Conservation (phyloP, 2,113 vertebrate genomes). For the Gobiocypris rarus region DNA sequence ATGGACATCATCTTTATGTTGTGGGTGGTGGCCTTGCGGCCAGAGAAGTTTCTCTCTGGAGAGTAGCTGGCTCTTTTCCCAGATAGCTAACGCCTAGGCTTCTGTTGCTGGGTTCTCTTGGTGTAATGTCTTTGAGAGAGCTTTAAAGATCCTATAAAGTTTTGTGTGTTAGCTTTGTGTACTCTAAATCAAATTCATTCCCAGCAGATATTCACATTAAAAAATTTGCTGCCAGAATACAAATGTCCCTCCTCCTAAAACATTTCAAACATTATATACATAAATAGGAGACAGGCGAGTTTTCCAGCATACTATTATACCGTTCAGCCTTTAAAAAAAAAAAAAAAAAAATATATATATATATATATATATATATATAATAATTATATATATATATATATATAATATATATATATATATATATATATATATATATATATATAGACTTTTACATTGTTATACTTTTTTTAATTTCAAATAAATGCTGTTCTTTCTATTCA, state of each 20-base stretch:
- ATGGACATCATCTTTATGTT: constrained; percentile 18
- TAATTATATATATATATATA: no score
- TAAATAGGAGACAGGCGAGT: not conserved
- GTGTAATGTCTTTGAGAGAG: not conserved
- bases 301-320: not conserved
- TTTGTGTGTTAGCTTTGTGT: not conserved
- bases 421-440: no score
- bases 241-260: not conserved
- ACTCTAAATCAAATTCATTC: not conserved
- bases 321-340: no score
- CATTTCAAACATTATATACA: not conserved
- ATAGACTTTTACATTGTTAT: no score
- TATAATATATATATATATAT: no score
- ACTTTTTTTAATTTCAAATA: no score
- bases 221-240: not conserved
- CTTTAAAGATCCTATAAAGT: not conserved
- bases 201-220: not conserved
- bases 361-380: no score
- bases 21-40: not conserved
- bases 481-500: not conserved
- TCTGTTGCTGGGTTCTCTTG: not conserved
- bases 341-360: no score
- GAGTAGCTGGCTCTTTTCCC: not conserved
- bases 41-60: not conserved
- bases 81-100: not conserved